A percentile compares a stretch with the other conserved stretches of the same genome.
phyloP scores from a whole-genome alignment of 2,113 vertebrate genomes.

The Empidonax traillii region DNA sequence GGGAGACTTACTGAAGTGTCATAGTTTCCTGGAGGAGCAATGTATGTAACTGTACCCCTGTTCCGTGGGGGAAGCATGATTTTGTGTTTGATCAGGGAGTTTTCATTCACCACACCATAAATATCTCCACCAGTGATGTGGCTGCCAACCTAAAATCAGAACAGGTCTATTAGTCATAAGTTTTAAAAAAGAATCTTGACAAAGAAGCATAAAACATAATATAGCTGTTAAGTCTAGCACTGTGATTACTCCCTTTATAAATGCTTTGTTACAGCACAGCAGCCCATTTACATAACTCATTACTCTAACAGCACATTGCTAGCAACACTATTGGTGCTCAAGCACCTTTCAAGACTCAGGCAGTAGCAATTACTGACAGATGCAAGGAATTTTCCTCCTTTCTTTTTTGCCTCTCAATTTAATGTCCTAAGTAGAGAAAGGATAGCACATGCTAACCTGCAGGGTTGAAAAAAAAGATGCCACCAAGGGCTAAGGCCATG shows the following conservation, averaged over 20 bases:
- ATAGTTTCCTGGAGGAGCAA: slow-evolving; percentile 91
- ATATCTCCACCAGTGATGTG: slow-evolving; percentile 98
- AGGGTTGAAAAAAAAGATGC: neutral
- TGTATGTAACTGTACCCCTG: slow-evolving; percentile 93
- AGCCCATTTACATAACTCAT: neutral
- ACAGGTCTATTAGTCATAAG: slow-evolving; percentile 2
- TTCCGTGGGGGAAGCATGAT: slow-evolving; percentile 94
- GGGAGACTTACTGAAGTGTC: slow-evolving; percentile 85
- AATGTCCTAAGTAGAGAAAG: neutral
- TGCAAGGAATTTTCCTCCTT: neutral
- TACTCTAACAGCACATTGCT: neutral
- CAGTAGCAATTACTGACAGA: neutral
- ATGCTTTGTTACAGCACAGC: neutral
- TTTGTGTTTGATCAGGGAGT: slow-evolving; percentile 97
- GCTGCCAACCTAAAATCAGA: slow-evolving; percentile 85
- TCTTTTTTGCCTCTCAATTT: neutral
- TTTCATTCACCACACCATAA: slow-evolving; percentile 89
- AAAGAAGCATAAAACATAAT: neutral
- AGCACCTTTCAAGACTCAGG: neutral
- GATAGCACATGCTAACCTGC: neutral
- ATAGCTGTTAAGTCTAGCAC: neutral
- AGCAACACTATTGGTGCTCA: neutral
- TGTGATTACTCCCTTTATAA: neutral
- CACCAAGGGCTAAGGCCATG: neutral
- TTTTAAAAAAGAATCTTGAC: neutral